Percentiles rank a stretch among this genome's conserved stretches.
Evolutionary conservation across 2,888 invertebrate species (phyloP).

Genomic region (Pycnomerus fuliginosus): DNA sequence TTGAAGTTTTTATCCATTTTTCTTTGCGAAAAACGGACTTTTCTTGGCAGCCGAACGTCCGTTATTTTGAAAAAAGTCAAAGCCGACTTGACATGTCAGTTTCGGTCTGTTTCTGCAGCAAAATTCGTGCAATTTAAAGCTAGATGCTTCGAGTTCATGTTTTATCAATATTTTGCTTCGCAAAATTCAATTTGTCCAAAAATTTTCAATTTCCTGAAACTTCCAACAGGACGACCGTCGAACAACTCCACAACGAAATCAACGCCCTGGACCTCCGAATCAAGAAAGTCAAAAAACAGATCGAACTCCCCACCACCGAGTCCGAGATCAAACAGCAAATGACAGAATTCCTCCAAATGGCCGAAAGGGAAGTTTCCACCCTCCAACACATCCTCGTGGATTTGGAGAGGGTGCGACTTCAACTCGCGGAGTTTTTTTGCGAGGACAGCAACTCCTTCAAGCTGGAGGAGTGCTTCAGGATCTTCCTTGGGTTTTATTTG

Average conservation of each 20-base stretch:
- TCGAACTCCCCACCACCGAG: slow-evolving; percentile 73
- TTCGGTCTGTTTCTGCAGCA: too few species aligned
- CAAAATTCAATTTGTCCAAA: slow-evolving; percentile 3
- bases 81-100: too few species aligned
- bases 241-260: slow-evolving; percentile 86
- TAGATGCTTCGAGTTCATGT: too few species aligned
- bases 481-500: slow-evolving; percentile 84
- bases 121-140: too few species aligned
- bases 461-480: slow-evolving; percentile 90
- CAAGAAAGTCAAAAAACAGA: slow-evolving; percentile 75
- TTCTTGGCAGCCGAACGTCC: too few species aligned
- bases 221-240: slow-evolving; percentile 88
- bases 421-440: slow-evolving; percentile 90
- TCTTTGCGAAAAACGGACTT: too few species aligned
- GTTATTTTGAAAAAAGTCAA: too few species aligned
- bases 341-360: slow-evolving; percentile 81
- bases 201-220: too few species aligned
- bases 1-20: too few species aligned
- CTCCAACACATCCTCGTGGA: slow-evolving; percentile 79
- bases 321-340: slow-evolving; percentile 84
- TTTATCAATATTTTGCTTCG: slow-evolving; percentile 8
- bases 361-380: slow-evolving; percentile 75
- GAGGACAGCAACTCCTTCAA: slow-evolving; percentile 88
- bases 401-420: slow-evolving; percentile 75
- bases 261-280: slow-evolving; percentile 78